A percentile compares a stretch with the other conserved stretches of the same genome.
Evolutionary conservation across 1,140 invertebrate genomes (phyloP).

Genomic region (Halotydeus destructor): DNA sequence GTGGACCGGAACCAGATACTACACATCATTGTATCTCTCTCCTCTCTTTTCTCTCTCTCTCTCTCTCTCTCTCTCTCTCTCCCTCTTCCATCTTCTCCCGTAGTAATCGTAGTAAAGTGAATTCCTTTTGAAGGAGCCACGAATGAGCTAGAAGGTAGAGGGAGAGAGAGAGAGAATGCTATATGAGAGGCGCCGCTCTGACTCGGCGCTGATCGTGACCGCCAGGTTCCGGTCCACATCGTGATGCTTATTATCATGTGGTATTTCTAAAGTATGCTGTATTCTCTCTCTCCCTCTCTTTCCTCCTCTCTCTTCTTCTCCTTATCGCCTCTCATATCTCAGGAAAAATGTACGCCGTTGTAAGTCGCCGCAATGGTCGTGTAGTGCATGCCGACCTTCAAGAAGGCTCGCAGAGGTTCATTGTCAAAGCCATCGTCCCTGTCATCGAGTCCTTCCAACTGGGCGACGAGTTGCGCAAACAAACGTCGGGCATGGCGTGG

Average conservation of each 20-base stretch:
- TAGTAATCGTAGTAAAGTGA: too few species aligned
- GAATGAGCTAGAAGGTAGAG: too few species aligned
- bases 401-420: conserved; percentile 65
- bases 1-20: too few species aligned
- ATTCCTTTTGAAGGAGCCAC: too few species aligned
- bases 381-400: conserved; percentile 70
- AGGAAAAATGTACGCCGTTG: conserved; percentile 81
- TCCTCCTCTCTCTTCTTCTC: background rate
- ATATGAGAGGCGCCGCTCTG: too few species aligned
- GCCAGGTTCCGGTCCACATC: too few species aligned
- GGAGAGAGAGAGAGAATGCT: too few species aligned
- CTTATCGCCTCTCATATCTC: conserved; percentile 18
- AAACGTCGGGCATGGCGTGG: conserved; percentile 82
- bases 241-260: too few species aligned
- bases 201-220: too few species aligned
- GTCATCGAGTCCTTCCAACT: conserved; percentile 92
- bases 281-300: conserved; percentile 3
- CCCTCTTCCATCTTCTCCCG: background rate
- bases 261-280: too few species aligned
- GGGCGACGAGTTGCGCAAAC: conserved; percentile 67
- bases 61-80: background rate
- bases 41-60: conserved; percentile 1
- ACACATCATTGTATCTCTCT: too few species aligned
- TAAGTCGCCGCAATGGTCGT: conserved; percentile 66
- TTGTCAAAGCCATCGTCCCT: conserved; percentile 65